These are phyloP conservation scores for Oncorhynchus clarkii DNA, from an alignment of 2,113 vertebrate species.

Conservation along the genomic window DNA sequence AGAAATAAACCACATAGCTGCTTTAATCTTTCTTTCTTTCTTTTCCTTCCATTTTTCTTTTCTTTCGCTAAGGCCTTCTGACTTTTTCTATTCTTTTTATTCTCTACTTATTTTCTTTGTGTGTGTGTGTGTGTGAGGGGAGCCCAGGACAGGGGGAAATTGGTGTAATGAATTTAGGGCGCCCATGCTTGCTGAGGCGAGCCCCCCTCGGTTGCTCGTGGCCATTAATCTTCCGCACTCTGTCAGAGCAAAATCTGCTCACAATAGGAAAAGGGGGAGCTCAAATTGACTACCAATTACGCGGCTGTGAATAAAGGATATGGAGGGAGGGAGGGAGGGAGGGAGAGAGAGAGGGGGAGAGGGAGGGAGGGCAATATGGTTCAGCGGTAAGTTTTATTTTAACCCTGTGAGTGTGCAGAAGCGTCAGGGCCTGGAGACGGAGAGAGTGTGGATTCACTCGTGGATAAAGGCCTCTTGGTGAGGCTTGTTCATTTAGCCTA, in stretches of 20 bases:
- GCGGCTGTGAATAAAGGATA: constrained; percentile 82
- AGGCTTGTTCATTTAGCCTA: constrained; percentile 20
- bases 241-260: constrained; percentile 81
- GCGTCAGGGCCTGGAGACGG: constrained; percentile 55
- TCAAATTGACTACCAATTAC: constrained; percentile 86
- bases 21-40: constrained; percentile 40
- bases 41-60: constrained; percentile 59
- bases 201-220: constrained; percentile 73
- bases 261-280: constrained; percentile 82
- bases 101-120: constrained; percentile 28
- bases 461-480: constrained; percentile 56
- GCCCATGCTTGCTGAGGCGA: constrained; percentile 78
- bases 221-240: constrained; percentile 86
- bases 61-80: constrained; percentile 64
- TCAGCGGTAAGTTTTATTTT: constrained; percentile 77
- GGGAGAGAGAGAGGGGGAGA: fast-evolving
- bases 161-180: constrained; percentile 86
- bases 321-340: constrained; percentile 12
- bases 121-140: constrained; percentile 46
- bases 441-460: constrained; percentile 25
- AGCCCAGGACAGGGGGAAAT: constrained; percentile 78
- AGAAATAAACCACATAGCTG: constrained; percentile 19
- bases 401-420: constrained; percentile 66
- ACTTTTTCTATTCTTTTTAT: constrained; percentile 64
- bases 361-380: constrained; percentile 67